Base-by-base conservation (phyloP, 2,113 vertebrate genomes). In the Protomyctophum bolini region DNA sequence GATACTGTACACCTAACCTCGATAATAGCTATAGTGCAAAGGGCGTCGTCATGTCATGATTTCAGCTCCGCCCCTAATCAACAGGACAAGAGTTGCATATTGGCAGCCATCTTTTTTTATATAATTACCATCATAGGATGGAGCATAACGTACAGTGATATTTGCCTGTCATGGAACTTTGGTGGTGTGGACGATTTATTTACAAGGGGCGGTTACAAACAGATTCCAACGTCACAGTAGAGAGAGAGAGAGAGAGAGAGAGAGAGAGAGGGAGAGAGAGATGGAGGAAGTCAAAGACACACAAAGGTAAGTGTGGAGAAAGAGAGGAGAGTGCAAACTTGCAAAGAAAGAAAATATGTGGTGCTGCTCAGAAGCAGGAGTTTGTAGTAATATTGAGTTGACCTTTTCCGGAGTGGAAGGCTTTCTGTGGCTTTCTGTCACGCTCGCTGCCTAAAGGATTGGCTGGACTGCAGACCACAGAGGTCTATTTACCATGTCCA, bases 381-480 rank as follows among this genome's bases (percentile, higher is more conserved):
- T 41, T 41, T 51, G 49, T 11, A 51, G 49, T 45, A 12, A 11
- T 45, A 60, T 60, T 60, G 58, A 60, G 7, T 28, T 60, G 58
- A 60, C 33, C 58, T 60, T 60, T 60, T 41, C 28, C 21, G 28
- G 29, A 33, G 29, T 33, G 10, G 29, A 59, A 59, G 58, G 21
- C 8, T 11, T 10, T 60, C 58, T 41, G 58, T 60, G 58, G 10
- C 58, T 60, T 45, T 33, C 33, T 60, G 58, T 45, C 58, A 60
- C 58, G 33, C 58, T 60, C 9, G 1, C 5, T 12, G 28, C 11
- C 58, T 60, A 60, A 45, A 33, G 33, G 58, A 60, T 46, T 33
- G 21, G 29, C 58, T 33, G 8, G 10, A 10, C 58, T 60, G 21
- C 58, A 10, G 10, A 60, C 33, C 58, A 45, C 33, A 11, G 10